phyloP scores from a whole-genome alignment of 2,797 vertebrate species.

The Xyrichtys novacula region DNA sequence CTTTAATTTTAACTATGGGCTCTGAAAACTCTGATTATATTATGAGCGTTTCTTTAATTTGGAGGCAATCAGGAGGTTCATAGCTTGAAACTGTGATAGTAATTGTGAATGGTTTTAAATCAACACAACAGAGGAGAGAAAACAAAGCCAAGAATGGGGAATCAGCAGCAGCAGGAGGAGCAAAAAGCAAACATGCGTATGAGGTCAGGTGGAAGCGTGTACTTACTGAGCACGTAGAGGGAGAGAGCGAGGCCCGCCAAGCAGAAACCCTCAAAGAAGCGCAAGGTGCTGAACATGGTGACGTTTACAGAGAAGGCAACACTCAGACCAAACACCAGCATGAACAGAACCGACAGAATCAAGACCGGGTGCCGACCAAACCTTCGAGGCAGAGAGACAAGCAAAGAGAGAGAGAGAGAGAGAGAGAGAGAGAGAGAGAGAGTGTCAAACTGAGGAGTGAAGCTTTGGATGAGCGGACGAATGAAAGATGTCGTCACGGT shows the following conservation, averaged over 20 bases:
- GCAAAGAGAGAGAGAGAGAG: conserved; percentile 6
- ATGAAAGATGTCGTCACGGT: conserved; percentile 19
- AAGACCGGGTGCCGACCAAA: conserved; percentile 95
- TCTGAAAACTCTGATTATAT: too few species aligned
- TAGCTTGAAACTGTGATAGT: neutral
- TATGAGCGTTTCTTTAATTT: too few species aligned
- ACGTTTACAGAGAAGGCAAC: conserved; percentile 96
- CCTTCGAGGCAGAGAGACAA: conserved; percentile 79
- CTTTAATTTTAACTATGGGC: too few species aligned
- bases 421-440: conserved; percentile 13
- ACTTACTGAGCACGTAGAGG: conserved; percentile 95
- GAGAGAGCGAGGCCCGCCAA: conserved; percentile 96
- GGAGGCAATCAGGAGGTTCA: neutral
- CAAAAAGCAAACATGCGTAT: conserved; percentile 1
- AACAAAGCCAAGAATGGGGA: conserved; percentile 5
- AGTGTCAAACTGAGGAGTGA: conserved; percentile 17
- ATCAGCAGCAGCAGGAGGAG: neutral
- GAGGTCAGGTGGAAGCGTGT: conserved; percentile 52
- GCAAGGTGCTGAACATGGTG: conserved; percentile 98
- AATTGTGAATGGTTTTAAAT: neutral
- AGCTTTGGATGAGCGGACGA: conserved; percentile 2
- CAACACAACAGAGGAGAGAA: neutral
- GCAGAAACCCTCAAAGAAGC: conserved; percentile 98
- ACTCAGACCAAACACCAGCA: conserved; percentile 93
- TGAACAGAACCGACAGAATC: conserved; percentile 91